Evolutionary conservation across 2,888 invertebrate genomes (phyloP), one percentile per base, ranked within the genome.

Genomic region (Tenthredo distinguenda): DNA sequence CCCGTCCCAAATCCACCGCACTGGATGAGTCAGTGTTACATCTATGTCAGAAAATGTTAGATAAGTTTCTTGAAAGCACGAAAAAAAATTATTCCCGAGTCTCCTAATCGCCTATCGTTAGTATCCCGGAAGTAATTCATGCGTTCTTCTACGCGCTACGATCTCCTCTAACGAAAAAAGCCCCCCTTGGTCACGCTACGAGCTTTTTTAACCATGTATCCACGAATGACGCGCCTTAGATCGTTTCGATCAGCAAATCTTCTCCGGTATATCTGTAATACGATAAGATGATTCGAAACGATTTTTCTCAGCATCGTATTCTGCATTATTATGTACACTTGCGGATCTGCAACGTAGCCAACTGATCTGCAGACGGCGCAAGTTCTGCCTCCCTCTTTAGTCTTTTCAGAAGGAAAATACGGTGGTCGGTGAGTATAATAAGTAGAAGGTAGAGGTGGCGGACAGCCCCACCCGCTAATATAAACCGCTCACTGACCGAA

Each of bases 401-500:
- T 26, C 26, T 81, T 81, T 81, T 62, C 40, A 50, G 62, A 31
- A 21, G 31, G 81, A 50, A 81, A 62, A 62, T 37, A 77, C 62
- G 81, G 37, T 26, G 81, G 58, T 81, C 81, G 62, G 37, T 26
- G 58, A 62, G 62, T 81, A 62, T 81, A 81, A 81, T 89, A 92
- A 92, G 91, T 91, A 91, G 91, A 91, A 89, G 90, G 89, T 92
- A 91, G 92, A 91, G 91, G 92, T 92, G 92, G 92, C 90, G 91
- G 89, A n/a, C 65, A 92, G 90, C 92, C 91, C 92, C 93, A 92
- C 92, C 93, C 92, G 93, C 92, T 91, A 93, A 93, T 93, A 93
- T 92, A 93, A 93, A 92, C 93, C 93, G 93, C 92, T 93, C 92
- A 91, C 93, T 92, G 91, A 92, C 90, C 93, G 91, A 88, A 87